Percentiles rank a stretch among this genome's conserved stretches.
phyloP scores from a whole-genome alignment of 2,113 vertebrate species.

The Naja naja region DNA sequence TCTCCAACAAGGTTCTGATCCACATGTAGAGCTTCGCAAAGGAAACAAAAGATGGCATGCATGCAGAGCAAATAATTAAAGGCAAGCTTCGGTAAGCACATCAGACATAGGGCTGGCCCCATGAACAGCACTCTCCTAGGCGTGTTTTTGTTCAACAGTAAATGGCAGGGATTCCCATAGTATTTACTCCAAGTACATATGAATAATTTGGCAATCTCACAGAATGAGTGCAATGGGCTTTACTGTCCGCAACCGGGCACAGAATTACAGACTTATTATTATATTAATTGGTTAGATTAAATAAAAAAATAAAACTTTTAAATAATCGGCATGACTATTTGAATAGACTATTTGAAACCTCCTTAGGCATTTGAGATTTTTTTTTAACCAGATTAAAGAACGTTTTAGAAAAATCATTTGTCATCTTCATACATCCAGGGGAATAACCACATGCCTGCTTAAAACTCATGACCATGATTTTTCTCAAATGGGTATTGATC shows the following conservation, averaged over 20 bases:
- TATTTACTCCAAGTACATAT: background rate
- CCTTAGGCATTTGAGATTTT: background rate
- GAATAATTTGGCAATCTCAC: background rate
- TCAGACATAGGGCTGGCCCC: background rate
- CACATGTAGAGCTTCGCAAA: background rate
- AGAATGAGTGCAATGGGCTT: background rate
- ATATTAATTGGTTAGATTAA: background rate
- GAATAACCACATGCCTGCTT: background rate
- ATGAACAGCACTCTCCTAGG: background rate
- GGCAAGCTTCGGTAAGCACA: background rate
- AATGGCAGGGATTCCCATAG: background rate
- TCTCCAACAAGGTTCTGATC: background rate
- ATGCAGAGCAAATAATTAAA: background rate
- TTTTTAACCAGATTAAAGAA: background rate
- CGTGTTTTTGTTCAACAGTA: background rate
- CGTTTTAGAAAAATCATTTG: background rate
- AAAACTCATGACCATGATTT: background rate
- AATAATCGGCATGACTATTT: background rate
- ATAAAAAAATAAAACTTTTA: background rate
- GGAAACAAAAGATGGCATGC: background rate
- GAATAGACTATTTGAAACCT: background rate
- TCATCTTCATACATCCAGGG: background rate
- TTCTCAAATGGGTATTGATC: background rate
- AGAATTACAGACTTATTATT: background rate
- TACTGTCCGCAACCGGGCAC: background rate